phyloP scores from a whole-genome alignment of 1,140 invertebrate species.

The Teleogryllus occipitalis region DNA sequence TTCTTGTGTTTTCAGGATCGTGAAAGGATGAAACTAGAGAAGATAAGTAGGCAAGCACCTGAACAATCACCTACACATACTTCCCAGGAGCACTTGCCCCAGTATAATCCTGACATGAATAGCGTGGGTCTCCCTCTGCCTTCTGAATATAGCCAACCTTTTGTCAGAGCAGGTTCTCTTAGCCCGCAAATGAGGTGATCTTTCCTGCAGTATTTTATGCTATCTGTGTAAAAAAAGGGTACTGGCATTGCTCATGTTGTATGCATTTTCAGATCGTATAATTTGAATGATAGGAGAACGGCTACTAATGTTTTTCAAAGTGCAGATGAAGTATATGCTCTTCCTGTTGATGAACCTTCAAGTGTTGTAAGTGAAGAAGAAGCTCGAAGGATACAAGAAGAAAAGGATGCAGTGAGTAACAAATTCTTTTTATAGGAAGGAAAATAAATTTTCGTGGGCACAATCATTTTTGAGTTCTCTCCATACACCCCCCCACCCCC shows the following conservation, averaged over 20 bases:
- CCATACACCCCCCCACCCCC: too few species aligned
- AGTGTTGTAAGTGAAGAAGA: slow-evolving; percentile 32
- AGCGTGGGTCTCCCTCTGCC: slow-evolving; percentile 17
- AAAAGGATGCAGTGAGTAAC: slow-evolving; percentile 49
- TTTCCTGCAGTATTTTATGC: background rate
- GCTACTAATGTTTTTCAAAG: background rate
- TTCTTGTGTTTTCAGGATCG: slow-evolving; percentile 5
- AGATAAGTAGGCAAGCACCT: background rate
- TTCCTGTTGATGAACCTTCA: background rate
- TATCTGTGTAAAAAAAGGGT: background rate
- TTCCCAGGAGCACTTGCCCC: background rate
- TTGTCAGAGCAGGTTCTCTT: background rate
- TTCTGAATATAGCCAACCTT: slow-evolving; percentile 6
- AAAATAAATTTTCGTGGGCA: too few species aligned
- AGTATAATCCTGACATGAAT: slow-evolving; percentile 21
- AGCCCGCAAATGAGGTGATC: background rate
- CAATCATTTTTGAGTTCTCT: too few species aligned
- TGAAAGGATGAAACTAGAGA: slow-evolving; percentile 3
- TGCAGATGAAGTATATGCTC: background rate
- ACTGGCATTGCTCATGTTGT: background rate
- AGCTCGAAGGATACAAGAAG: slow-evolving; percentile 44
- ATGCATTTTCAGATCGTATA: background rate
- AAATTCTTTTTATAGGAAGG: background rate
- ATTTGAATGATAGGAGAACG: too few species aligned
- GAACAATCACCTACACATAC: background rate